Evolutionary conservation across 2,888 invertebrate species (phyloP).

Genomic region (Theristus sp.): DNA sequence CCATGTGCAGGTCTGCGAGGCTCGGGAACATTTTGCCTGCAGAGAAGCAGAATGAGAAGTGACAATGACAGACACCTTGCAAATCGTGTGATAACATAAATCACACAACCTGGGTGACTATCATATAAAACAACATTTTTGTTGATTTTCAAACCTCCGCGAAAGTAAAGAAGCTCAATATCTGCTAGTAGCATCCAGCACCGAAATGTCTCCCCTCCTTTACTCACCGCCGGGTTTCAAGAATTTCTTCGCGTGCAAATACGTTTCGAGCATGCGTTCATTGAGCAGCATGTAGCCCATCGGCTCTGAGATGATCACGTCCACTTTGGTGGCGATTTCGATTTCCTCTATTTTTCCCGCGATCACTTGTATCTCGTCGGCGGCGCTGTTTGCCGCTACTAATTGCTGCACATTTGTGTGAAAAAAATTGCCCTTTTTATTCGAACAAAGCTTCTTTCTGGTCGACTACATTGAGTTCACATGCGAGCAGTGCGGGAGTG

Average conservation of each 20-base stretch:
- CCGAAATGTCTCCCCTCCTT: too few relatives aligned
- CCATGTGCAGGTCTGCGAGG: conserved; percentile 83
- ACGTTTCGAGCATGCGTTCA: conserved; percentile 95
- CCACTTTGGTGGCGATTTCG: conserved; percentile 77
- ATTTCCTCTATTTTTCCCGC: conserved; percentile 98
- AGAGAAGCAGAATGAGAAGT: conserved; percentile 6
- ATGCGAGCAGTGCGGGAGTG: too few relatives aligned
- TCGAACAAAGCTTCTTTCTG: too few relatives aligned
- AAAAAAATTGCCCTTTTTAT: neutral
- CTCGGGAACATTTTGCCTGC: conserved; percentile 89
- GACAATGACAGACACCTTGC: too few relatives aligned
- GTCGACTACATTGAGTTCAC: too few relatives aligned
- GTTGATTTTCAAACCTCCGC: too few relatives aligned
- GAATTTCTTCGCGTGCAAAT: conserved; percentile 95
- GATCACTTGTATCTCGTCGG: conserved; percentile 69
- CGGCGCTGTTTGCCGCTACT: conserved; percentile 69
- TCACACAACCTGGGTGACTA: too few relatives aligned
- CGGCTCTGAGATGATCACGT: conserved; percentile 92
- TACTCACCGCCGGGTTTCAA: conserved; percentile 49
- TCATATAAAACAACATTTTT: too few relatives aligned
- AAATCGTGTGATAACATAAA: too few relatives aligned
- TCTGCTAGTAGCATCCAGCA: too few relatives aligned
- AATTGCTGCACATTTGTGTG: conserved; percentile 46
- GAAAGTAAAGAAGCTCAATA: too few relatives aligned
- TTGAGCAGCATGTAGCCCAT: conserved; percentile 99